phyloP scores from a whole-genome alignment of 1,140 invertebrate species.

The Heliothis subflexa region DNA sequence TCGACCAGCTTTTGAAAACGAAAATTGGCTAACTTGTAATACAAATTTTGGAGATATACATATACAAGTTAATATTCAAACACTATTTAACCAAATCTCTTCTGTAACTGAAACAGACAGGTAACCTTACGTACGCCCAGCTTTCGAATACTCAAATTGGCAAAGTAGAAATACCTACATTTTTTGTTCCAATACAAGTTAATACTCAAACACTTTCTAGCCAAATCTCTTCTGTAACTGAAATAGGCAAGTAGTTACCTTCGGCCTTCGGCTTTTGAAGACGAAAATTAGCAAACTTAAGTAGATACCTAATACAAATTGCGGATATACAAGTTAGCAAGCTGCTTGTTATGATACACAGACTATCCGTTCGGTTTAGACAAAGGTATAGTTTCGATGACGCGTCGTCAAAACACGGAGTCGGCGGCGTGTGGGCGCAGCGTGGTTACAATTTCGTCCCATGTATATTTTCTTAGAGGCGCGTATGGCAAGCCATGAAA shows the following conservation, averaged over 20 bases:
- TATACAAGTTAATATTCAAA: too few relatives aligned
- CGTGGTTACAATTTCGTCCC: conserved; percentile 76
- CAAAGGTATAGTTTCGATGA: conserved; percentile 53
- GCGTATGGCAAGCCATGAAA: conserved; percentile 67
- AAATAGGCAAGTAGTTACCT: neutral
- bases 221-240: neutral
- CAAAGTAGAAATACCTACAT: too few relatives aligned
- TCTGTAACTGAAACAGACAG: neutral
- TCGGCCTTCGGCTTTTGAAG: too few relatives aligned
- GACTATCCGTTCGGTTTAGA: conserved; percentile 27
- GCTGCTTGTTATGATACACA: conserved; percentile 26
- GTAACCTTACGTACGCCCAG: too few relatives aligned
- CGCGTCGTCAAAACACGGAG: conserved; percentile 66
- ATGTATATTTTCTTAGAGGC: conserved; percentile 80
- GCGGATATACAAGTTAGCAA: conserved; percentile 24
- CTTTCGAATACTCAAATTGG: too few relatives aligned
- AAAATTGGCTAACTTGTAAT: too few relatives aligned
- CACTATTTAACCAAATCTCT: too few relatives aligned
- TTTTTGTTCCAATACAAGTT: too few relatives aligned
- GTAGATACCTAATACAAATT: conserved; percentile 19
- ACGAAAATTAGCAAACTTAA: neutral
- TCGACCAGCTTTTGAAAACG: too few relatives aligned
- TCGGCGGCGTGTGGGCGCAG: conserved; percentile 68
- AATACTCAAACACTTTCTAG: too few relatives aligned
- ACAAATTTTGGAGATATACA: too few relatives aligned